Percentiles rank a stretch among this genome's conserved stretches.
These are phyloP conservation scores for Ceryle rudis DNA, from an alignment of 2,797 vertebrate species.

Conservation along the genomic window DNA sequence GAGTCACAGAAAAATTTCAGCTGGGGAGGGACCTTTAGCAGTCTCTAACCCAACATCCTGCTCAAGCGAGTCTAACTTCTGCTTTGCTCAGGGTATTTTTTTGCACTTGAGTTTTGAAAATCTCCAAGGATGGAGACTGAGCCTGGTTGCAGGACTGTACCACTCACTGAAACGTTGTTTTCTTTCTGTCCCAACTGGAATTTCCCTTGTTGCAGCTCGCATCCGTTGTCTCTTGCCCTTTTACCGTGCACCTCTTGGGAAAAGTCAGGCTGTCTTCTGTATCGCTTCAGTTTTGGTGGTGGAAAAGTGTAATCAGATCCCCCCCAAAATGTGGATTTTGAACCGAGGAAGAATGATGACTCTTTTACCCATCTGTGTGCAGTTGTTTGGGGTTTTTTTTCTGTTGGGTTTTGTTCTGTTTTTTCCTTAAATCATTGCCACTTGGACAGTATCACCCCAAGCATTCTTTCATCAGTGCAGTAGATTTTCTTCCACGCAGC, in stretches of 20 bases:
- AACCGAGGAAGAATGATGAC: not conserved
- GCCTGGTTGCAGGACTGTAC: conserved; percentile 14
- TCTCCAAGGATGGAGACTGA: not conserved
- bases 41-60: not conserved
- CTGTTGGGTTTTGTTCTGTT: not conserved
- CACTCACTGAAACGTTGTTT: conserved; percentile 14
- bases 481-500: not conserved
- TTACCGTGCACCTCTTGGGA: not conserved
- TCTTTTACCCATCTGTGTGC: not conserved
- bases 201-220: conserved; percentile 8
- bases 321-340: not conserved
- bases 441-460: not conserved
- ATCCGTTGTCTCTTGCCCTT: conserved; percentile 3
- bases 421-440: not conserved
- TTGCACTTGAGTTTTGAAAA: conserved; percentile 18
- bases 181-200: conserved; percentile 20
- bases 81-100: not conserved
- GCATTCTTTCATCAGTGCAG: not conserved
- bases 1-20: not conserved
- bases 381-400: not conserved
- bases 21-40: not conserved
- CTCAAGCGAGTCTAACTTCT: not conserved
- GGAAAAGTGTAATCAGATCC: conserved; percentile 1
- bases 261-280: not conserved
- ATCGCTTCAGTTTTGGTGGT: not conserved